Evolutionary conservation across 2,113 vertebrate genomes (phyloP).

Genomic region (Gymnocephalus cernua): DNA sequence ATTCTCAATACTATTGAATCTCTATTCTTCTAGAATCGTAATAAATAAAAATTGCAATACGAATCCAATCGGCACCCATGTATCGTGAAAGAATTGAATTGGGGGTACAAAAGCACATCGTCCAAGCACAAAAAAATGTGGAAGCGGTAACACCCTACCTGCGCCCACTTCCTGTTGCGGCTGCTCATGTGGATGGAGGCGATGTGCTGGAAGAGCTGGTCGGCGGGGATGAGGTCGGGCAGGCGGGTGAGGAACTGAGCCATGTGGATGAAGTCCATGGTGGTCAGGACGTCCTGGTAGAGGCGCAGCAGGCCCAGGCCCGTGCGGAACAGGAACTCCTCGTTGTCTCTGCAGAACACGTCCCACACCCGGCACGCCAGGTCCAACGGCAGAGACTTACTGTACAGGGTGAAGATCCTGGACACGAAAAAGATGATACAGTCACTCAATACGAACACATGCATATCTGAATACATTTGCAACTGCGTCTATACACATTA

Average conservation of each 20-base stretch:
- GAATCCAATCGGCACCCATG: too few species aligned
- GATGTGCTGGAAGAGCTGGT: slow-evolving; percentile 92
- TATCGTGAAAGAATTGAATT: too few species aligned
- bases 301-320: slow-evolving; percentile 92
- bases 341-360: slow-evolving; percentile 95
- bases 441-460: neutral
- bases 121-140: too few species aligned
- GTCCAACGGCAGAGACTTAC: slow-evolving; percentile 94
- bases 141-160: slow-evolving; percentile 80
- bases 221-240: slow-evolving; percentile 89
- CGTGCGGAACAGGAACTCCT: slow-evolving; percentile 96
- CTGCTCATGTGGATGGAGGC: slow-evolving; percentile 92
- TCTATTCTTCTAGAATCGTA: too few species aligned
- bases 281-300: slow-evolving; percentile 91
- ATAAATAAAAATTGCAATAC: too few species aligned
- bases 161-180: slow-evolving; percentile 94
- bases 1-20: too few species aligned
- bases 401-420: slow-evolving; percentile 98
- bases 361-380: slow-evolving; percentile 97
- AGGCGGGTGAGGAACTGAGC: slow-evolving; percentile 96
- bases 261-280: slow-evolving; percentile 98
- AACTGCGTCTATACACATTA: neutral
- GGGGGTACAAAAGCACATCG: too few species aligned
- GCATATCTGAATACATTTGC: too few species aligned
- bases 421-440: neutral